These are phyloP conservation scores for Aphidius colemani DNA, from an alignment of 2,888 invertebrate species.

Conservation along the genomic window DNA sequence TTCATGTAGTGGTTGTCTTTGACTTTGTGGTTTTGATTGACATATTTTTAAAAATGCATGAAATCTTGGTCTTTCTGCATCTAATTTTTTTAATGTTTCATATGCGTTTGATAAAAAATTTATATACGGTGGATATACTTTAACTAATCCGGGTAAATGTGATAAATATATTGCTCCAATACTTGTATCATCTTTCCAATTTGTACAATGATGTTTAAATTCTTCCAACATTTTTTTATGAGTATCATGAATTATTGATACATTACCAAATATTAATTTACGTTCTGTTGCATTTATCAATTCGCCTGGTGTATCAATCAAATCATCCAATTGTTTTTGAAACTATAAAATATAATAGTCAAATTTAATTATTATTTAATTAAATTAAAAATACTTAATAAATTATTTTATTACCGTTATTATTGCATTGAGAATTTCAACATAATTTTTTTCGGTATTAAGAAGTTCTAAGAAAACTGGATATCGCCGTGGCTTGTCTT, in stretches of 20 bases:
- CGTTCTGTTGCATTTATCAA: conserved; percentile 89
- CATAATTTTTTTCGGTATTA: conserved; percentile 97
- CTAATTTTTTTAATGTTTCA: conserved; percentile 88
- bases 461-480: conserved; percentile 89
- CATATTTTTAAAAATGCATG: conserved; percentile 97
- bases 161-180: conserved; percentile 88
- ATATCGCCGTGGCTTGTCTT: conserved; percentile 75
- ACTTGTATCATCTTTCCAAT: conserved; percentile 87
- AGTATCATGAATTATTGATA: conserved; percentile 92
- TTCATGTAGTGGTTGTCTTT: conserved; percentile 93
- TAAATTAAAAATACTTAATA: background rate
- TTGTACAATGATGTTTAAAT: conserved; percentile 64
- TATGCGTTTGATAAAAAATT: conserved; percentile 98
- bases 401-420: conserved; percentile 71
- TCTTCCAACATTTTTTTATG: conserved; percentile 78
- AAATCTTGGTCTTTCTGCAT: conserved; percentile 91
- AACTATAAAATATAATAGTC: conserved; percentile 71
- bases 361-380: conserved; percentile 25
- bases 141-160: conserved; percentile 85
- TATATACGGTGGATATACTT: conserved; percentile 96
- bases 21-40: conserved; percentile 93
- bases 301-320: conserved; percentile 69
- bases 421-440: conserved; percentile 91
- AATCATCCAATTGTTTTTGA: conserved; percentile 89
- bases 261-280: conserved; percentile 93